Conservation (phyloP, 2,888 invertebrate genomes). For the Acrobasis repandana region DNA sequence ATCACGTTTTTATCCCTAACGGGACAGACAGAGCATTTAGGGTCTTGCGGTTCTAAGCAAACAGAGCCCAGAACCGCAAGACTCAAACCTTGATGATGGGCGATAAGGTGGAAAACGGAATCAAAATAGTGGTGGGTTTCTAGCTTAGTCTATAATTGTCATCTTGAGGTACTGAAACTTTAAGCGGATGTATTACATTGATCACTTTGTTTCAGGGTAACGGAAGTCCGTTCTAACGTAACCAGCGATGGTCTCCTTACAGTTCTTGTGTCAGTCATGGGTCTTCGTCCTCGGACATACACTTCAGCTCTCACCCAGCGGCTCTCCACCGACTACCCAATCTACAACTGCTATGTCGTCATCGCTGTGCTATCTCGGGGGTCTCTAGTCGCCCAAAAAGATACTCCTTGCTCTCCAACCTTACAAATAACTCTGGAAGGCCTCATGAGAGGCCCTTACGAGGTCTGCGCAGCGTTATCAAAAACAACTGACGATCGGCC, state of each 20-base stretch:
- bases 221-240: constrained; percentile 73
- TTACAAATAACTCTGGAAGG: constrained; percentile 84
- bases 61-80: no score
- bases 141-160: no score
- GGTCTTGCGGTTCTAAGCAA: no score
- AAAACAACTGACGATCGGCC: constrained; percentile 69
- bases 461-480: constrained; percentile 85
- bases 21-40: no score
- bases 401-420: constrained; percentile 84
- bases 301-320: constrained; percentile 60
- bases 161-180: neutral
- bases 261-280: constrained; percentile 70
- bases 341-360: constrained; percentile 81
- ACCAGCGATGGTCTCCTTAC: constrained; percentile 71
- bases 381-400: constrained; percentile 84
- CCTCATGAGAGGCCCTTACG: constrained; percentile 85
- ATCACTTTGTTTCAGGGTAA: constrained; percentile 60
- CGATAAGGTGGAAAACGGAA: no score
- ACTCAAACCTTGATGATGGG: no score
- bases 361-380: constrained; percentile 85
- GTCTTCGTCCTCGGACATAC: constrained; percentile 58
- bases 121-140: no score
- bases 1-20: no score
- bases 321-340: constrained; percentile 61
- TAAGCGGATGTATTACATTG: neutral